phyloP scores from a whole-genome alignment of 2,888 invertebrate species.

The Dynastes grantii region DNA sequence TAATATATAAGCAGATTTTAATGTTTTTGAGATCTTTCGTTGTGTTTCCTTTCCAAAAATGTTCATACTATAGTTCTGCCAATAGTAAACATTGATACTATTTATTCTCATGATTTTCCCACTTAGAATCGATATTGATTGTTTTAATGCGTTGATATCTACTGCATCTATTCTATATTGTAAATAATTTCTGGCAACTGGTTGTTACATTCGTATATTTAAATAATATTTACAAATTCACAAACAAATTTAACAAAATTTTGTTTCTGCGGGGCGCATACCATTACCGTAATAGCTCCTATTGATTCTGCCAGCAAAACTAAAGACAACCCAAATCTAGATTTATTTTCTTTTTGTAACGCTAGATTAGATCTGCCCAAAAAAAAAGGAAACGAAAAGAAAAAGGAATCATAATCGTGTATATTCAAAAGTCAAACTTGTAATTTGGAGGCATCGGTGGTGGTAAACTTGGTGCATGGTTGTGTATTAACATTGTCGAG shows the following conservation, averaged over 20 bases:
- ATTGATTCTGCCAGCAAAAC: slow-evolving; percentile 26
- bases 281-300: background rate
- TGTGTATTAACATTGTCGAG: slow-evolving; percentile 37
- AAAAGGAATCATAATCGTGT: slow-evolving; percentile 15
- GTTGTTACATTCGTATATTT: slow-evolving; percentile 28
- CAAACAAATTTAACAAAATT: background rate
- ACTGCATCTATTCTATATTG: background rate
- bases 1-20: too few relatives aligned
- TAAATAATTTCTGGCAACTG: background rate
- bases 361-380: slow-evolving; percentile 8
- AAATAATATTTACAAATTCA: slow-evolving; percentile 17
- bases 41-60: too few relatives aligned
- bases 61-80: too few relatives aligned
- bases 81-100: too few relatives aligned
- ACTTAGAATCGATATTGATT: background rate
- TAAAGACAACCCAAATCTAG: slow-evolving; percentile 12
- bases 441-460: slow-evolving; percentile 1
- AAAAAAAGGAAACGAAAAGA: background rate
- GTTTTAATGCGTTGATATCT: background rate
- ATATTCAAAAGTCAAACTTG: slow-evolving; percentile 28
- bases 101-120: too few relatives aligned
- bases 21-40: too few relatives aligned
- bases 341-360: background rate
- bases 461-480: slow-evolving; percentile 32
- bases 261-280: slow-evolving; percentile 34